Evolutionary conservation across 2,888 invertebrate species (phyloP).

Genomic region (Amiota communis): DNA sequence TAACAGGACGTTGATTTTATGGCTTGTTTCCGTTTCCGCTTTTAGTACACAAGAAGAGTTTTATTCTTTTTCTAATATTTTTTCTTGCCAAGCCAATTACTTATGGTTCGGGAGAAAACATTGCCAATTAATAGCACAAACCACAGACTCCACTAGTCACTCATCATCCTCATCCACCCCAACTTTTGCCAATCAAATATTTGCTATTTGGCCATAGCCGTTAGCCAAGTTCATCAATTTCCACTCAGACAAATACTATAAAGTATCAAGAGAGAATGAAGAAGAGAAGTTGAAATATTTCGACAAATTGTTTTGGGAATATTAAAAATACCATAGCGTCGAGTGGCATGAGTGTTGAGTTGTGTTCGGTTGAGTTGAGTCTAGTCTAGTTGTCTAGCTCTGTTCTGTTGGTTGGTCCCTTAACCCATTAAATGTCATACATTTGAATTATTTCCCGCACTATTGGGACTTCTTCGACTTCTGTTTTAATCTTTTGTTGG

Average conservation of each 20-base stretch:
- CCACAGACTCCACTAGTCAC: neutral
- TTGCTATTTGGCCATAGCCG: conserved; percentile 30
- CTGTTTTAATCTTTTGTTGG: conserved; percentile 7
- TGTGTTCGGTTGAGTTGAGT: neutral
- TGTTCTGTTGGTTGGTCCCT: conserved; percentile 36
- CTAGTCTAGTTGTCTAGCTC: neutral
- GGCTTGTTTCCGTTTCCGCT: conserved; percentile 39
- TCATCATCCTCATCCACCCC: neutral
- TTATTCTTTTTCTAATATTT: conserved; percentile 38
- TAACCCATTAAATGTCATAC: conserved; percentile 11
- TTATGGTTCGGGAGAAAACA: conserved; percentile 41
- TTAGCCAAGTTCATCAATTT: conserved; percentile 53
- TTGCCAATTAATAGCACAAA: conserved; percentile 39
- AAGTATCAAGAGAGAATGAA: conserved; percentile 29
- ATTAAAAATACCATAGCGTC: conserved; percentile 46
- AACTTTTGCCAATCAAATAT: conserved; percentile 9
- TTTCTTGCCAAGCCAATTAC: conserved; percentile 53
- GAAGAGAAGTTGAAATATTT: neutral
- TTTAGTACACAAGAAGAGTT: neutral
- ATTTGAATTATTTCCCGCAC: conserved; percentile 30
- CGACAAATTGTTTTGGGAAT: conserved; percentile 60
- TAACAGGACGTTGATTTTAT: conserved; percentile 30
- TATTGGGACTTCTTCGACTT: conserved; percentile 41
- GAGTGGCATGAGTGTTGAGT: neutral
- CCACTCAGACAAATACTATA: conserved; percentile 40